Conservation (phyloP, 2,888 invertebrate species). For the Acrobasis suavella region DNA sequence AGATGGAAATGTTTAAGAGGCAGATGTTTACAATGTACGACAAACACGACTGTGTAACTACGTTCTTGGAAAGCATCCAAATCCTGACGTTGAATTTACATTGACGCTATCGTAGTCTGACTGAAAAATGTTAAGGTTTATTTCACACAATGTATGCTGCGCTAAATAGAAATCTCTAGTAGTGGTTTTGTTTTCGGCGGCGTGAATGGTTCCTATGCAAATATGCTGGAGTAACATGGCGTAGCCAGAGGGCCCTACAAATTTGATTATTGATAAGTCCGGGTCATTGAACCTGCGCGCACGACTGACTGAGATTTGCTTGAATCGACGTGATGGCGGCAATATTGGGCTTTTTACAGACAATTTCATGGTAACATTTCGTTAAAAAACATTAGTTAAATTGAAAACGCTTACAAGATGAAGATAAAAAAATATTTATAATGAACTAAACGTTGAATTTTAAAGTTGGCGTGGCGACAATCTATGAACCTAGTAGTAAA, state of each 20-base stretch:
- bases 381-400: slow-evolving; percentile 14
- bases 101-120: slow-evolving; percentile 36
- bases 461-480: not conserved
- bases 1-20: slow-evolving; percentile 47
- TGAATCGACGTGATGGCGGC: slow-evolving; percentile 57
- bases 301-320: slow-evolving; percentile 68
- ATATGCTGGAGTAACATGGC: slow-evolving; percentile 48
- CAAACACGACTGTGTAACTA: slow-evolving; percentile 50
- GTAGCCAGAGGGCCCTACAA: slow-evolving; percentile 52
- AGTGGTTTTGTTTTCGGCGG: slow-evolving; percentile 42
- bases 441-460: not conserved
- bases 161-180: slow-evolving; percentile 40
- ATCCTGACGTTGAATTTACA: slow-evolving; percentile 39
- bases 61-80: slow-evolving; percentile 57
- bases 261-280: slow-evolving; percentile 73
- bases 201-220: slow-evolving; percentile 55
- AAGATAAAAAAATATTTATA: slow-evolving; percentile 30
- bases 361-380: slow-evolving; percentile 28
- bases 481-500: not conserved
- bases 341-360: slow-evolving; percentile 39
- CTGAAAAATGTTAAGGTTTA: slow-evolving; percentile 40
- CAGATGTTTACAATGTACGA: slow-evolving; percentile 56
- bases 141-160: slow-evolving; percentile 40
- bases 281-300: slow-evolving; percentile 71
- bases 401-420: slow-evolving; percentile 17